Conservation (phyloP, 2,888 invertebrate species). For the Caenorhabditis drosophilae region DNA sequence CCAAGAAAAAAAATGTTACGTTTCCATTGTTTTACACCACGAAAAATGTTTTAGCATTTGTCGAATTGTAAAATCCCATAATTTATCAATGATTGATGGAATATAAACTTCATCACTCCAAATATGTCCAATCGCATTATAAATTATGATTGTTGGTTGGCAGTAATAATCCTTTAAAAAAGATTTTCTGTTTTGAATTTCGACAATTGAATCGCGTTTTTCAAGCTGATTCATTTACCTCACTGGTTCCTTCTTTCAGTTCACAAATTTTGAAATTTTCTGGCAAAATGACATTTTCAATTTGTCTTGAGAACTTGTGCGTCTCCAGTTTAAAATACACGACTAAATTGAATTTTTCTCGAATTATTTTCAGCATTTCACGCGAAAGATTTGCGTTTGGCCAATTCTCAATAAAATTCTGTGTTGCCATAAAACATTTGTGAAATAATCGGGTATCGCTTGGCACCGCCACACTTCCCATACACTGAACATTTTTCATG, state of each 20-base stretch:
- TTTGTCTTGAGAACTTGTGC: conserved; percentile 29
- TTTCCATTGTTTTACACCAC: conserved; percentile 41
- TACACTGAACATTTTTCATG: conserved; percentile 30
- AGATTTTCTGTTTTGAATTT: too few species aligned
- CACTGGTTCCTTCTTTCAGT: conserved; percentile 1
- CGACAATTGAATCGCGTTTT: not conserved
- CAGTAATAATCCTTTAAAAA: conserved; percentile 14
- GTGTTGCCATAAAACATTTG: conserved; percentile 42
- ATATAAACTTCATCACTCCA: conserved; percentile 84
- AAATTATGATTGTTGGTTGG: conserved; percentile 17
- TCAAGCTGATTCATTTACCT: too few species aligned
- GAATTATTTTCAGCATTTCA: conserved; percentile 38
- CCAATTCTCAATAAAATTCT: conserved; percentile 48
- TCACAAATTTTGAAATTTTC: conserved; percentile 23
- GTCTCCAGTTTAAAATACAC: conserved; percentile 62
- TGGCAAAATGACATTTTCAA: conserved; percentile 22
- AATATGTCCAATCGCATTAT: conserved; percentile 39
- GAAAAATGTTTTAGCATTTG: conserved; percentile 78
- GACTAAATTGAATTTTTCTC: conserved; percentile 58
- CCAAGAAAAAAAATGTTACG: conserved; percentile 18
- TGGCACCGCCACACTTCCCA: conserved; percentile 54
- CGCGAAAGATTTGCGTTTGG: conserved; percentile 20
- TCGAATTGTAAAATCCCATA: conserved; percentile 87
- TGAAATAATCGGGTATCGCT: conserved; percentile 59
- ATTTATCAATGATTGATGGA: conserved; percentile 77